phyloP scores from a whole-genome alignment of 2,113 vertebrate species.

The Charina bottae region DNA sequence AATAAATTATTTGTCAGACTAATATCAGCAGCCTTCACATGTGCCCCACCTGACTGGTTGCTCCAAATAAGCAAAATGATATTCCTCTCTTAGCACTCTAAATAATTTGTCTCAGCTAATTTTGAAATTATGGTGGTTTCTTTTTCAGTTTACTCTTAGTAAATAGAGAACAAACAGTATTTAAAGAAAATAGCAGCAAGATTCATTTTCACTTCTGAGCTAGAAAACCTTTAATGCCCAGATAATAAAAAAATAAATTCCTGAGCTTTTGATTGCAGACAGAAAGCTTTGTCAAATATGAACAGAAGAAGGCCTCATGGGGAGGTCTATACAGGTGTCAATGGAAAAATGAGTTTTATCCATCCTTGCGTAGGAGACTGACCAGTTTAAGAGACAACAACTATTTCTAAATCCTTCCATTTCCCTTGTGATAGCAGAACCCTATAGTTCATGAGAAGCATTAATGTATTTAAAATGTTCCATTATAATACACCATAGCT shows the following conservation, averaged over 20 bases:
- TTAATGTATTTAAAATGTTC: background rate
- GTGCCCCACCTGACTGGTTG: background rate
- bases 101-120: constrained; percentile 49
- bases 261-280: constrained; percentile 54
- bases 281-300: constrained; percentile 40
- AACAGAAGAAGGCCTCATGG: background rate
- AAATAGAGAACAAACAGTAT: constrained; percentile 40
- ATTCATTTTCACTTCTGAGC: constrained; percentile 50
- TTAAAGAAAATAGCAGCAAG: constrained; percentile 39
- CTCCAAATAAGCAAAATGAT: constrained; percentile 28
- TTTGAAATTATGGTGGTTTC: constrained; percentile 44
- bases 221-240: constrained; percentile 43
- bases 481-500: background rate
- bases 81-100: constrained; percentile 55
- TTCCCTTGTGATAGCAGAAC: background rate
- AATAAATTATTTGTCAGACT: background rate
- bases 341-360: background rate
- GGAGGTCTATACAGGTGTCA: background rate
- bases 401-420: background rate
- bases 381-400: background rate
- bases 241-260: constrained; percentile 36
- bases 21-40: background rate
- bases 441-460: background rate
- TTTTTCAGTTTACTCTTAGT: background rate
- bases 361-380: background rate